Percentiles rank a stretch among this genome's conserved stretches.
These are phyloP conservation scores for Andricus quercusramuli DNA, from an alignment of 2,888 invertebrate genomes.

Conservation along the genomic window DNA sequence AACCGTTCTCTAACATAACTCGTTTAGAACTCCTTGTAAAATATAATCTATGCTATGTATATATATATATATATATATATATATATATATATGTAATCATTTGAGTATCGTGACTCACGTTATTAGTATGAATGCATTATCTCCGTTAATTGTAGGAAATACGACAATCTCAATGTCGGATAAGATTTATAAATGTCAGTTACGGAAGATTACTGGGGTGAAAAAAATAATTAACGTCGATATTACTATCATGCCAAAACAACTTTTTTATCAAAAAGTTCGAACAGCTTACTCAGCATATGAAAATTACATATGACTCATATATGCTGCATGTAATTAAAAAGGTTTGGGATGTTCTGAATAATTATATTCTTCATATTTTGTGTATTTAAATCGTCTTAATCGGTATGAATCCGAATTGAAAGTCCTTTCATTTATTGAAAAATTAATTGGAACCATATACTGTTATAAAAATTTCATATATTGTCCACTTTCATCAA, in stretches of 20 bases:
- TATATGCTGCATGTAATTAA: neutral
- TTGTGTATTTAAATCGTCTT: too few species aligned
- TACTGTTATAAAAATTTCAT: too few species aligned
- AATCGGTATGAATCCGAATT: too few species aligned
- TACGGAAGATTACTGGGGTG: neutral
- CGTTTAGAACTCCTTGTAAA: too few species aligned
- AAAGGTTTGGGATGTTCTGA: neutral
- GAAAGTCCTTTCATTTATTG: too few species aligned
- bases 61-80: too few species aligned
- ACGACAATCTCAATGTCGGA: neutral
- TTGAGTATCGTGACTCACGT: neutral
- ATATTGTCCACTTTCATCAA: too few species aligned
- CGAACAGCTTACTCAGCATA: neutral
- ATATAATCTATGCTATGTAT: too few species aligned
- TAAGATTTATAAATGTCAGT: conserved; percentile 1
- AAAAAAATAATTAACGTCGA: neutral
- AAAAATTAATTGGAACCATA: too few species aligned
- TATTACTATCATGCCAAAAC: neutral
- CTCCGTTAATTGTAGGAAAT: neutral
- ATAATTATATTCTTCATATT: too few species aligned
- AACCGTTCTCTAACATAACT: too few species aligned
- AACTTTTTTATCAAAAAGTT: neutral
- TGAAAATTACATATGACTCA: neutral
- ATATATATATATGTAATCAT: too few species aligned
- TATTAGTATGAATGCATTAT: neutral